Evolutionary conservation across 2,113 vertebrate species (phyloP).

Genomic region (Dasyurus viverrinus): DNA sequence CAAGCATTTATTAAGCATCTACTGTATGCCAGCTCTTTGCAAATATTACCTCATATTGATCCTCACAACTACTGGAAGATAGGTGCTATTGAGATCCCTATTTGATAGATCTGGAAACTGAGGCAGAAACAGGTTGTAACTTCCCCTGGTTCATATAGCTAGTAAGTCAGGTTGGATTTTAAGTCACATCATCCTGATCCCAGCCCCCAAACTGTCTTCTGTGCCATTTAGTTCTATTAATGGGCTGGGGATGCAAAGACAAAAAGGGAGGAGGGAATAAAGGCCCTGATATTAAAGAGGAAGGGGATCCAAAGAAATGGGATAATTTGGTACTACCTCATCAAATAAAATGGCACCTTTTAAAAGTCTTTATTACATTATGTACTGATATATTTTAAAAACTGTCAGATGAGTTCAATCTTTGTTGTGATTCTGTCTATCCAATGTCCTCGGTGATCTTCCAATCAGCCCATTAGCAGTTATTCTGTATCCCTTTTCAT

Average conservation of each 20-base stretch:
- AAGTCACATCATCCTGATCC: not conserved
- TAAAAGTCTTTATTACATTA: not conserved
- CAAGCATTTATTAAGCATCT: not conserved
- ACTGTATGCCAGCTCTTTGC: not conserved
- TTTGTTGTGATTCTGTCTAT: not conserved
- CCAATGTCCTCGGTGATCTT: not conserved
- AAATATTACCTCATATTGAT: not conserved
- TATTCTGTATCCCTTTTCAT: not conserved
- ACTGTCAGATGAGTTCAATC: too few relatives aligned
- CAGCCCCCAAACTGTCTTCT: not conserved
- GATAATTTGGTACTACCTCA: not conserved
- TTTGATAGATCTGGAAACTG: not conserved
- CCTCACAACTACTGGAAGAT: not conserved
- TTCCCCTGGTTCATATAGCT: not conserved
- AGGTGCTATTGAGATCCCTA: not conserved
- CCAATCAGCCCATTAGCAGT: not conserved
- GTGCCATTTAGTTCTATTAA: not conserved
- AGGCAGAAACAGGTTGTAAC: not conserved
- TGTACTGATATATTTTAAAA: not conserved
- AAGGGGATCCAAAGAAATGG: not conserved
- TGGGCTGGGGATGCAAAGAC: not conserved
- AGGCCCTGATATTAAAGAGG: not conserved
- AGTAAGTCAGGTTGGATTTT: not conserved
- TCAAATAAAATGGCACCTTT: not conserved
- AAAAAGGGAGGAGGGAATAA: not conserved